Evolutionary conservation across 2,888 invertebrate genomes (phyloP), one percentile per base, ranked within the genome.

Genomic region (Drosophila imparisetae): DNA sequence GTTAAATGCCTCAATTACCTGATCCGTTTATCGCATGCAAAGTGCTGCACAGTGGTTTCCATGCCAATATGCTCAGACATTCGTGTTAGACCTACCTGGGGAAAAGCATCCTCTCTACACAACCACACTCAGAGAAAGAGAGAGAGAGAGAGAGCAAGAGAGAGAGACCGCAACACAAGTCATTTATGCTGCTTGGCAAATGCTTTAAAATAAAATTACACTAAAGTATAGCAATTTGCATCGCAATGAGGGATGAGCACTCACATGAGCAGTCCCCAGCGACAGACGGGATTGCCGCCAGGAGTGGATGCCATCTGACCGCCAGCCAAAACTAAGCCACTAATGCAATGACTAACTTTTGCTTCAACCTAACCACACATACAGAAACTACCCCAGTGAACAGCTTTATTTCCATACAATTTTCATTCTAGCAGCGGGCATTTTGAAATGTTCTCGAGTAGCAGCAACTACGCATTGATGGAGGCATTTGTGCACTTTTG

Each of bases 171-270:
- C 45, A 61, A 34, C 40, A 18, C 21, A 55, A 61, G 34, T 24
- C 53, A 55, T 42, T 27, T 27, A 36, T 58, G 40, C 32, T 59
- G 40, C 50, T 57, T 65, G 36, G 50, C 66, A 55, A 69, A 63
- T 57, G 70, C 64, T 71, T 71, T 66, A 75, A 85, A 85, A 81
- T 78, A 75, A 82, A 86, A 87, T 87, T 78, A 73, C 55, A 84
- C 75, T 75, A 82, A 89, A 86, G 73, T 84, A 80, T 67, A 72
- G 78, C 85, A 89, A 89, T 86, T 89, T 86, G 87, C 86, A 86
- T 87, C 67, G 72, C 85, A 86, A 89, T 65, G 65, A 61, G 58
- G 45, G 42, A 55, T 29, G 49, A 34, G 27, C 38, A 57, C 24
- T 24, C 24, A 24, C 53, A 52, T 40, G n/a, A 77, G 38, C 48